Base-by-base conservation (phyloP, 2,113 vertebrate species). In the Pao palembangensis region DNA sequence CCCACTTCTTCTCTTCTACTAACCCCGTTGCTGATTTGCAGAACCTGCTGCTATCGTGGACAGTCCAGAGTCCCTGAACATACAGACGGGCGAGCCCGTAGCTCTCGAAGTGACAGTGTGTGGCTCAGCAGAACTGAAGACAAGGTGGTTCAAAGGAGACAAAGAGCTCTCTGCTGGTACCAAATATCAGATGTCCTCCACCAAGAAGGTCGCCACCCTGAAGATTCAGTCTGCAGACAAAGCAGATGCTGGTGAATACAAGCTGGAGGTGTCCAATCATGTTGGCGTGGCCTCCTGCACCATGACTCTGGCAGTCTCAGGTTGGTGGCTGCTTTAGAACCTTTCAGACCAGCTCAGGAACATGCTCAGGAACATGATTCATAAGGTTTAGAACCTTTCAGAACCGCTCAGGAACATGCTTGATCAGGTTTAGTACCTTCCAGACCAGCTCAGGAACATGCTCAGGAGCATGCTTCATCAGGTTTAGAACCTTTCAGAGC, bases 11-110 rank as follows among this genome's bases (percentile, higher is more conserved):
- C 15, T 17, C 44, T 16, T 47, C 44, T 47, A 64, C 79, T 8
- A 10, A 61, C 1, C 44, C 49, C 50, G 77, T 58, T 43, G 3
- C 86, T 83, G 81, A 69, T 75, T 92, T 93, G 51, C 91, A 99
- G 96, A 98, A 75, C 94, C 96, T 2, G 95, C 96, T 17, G 78
- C 89, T 75, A 93, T 99, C 77, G 84, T 95, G 70, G 95, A 98
- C 79, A 94, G 93, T 76, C 92, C 93, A 54, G 94, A 95, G 52
- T 89, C 93, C 15, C 86, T 96, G 83, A 94, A 86, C 42, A 93
- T 98, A 63, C 94, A 93, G 21, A 88, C 93, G 74, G 95, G 95
- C 82, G 96, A 96, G 0, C 69, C 82, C 0, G 90, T 91, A 31
- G 87, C 90, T 60, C 86, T 99, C 67, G 94, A 98, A 64, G 95